A percentile compares a stretch with the other conserved stretches of the same genome.
Conservation (phyloP, 2,888 invertebrate genomes). For the Tipula unca region DNA sequence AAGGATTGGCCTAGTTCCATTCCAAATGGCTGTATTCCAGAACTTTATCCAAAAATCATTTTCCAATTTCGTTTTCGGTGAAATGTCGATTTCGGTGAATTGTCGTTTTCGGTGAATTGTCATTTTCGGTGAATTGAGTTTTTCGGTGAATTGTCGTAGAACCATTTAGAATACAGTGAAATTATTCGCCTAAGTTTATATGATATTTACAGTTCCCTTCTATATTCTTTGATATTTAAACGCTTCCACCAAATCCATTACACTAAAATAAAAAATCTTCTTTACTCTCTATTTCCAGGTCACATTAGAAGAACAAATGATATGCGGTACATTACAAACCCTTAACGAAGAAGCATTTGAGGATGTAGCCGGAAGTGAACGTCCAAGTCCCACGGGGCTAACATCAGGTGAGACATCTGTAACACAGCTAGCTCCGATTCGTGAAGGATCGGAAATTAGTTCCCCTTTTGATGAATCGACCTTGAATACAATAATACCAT, state of each 20-base stretch:
- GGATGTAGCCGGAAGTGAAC: slow-evolving; percentile 72
- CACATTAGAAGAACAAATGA: slow-evolving; percentile 90
- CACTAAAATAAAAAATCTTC: not conserved
- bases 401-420: slow-evolving; percentile 44
- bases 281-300: slow-evolving; percentile 51
- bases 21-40: too few relatives aligned
- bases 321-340: slow-evolving; percentile 85
- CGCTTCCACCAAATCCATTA: too few relatives aligned
- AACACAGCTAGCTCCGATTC: slow-evolving; percentile 43
- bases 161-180: too few relatives aligned
- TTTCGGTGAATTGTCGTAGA: too few relatives aligned
- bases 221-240: not conserved
- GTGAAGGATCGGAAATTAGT: slow-evolving; percentile 42
- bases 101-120: too few relatives aligned
- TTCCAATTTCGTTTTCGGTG: too few relatives aligned
- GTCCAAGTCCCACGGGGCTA: slow-evolving; percentile 50
- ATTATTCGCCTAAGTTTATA: not conserved
- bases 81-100: too few relatives aligned
- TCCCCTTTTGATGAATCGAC: slow-evolving; percentile 39
- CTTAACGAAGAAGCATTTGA: slow-evolving; percentile 89
- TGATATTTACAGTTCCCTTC: not conserved
- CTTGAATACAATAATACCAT: slow-evolving; percentile 9
- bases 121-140: too few relatives aligned
- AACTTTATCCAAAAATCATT: too few relatives aligned
- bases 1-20: too few relatives aligned